Conservation (phyloP, 2,113 vertebrate species). For the Sinocyclocheilus anshuiensis region DNA sequence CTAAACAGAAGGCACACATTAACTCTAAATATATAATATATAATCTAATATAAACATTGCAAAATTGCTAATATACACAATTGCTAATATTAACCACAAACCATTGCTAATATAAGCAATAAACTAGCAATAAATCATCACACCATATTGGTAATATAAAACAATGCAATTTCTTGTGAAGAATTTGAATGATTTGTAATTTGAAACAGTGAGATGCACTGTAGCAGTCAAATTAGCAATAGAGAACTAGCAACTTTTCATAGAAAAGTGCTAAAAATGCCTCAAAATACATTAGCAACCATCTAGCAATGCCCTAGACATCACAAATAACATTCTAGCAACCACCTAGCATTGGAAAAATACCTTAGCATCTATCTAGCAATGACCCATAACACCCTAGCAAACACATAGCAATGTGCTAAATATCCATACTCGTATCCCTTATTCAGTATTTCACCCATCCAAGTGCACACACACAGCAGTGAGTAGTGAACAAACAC, state of each 20-base stretch:
- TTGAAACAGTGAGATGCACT: not conserved
- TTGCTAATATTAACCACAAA: not conserved
- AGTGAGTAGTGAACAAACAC: too few relatives aligned
- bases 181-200: not conserved
- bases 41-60: not conserved
- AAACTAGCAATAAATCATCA: not conserved
- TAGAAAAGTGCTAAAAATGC: not conserved
- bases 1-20: not conserved
- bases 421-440: too few relatives aligned
- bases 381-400: too few relatives aligned
- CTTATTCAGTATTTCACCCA: too few relatives aligned
- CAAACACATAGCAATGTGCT: too few relatives aligned
- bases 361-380: too few relatives aligned
- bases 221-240: not conserved
- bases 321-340: not conserved
- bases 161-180: not conserved
- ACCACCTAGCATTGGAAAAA: too few relatives aligned
- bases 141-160: not conserved
- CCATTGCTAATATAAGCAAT: not conserved
- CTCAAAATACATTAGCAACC: not conserved
- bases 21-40: too few relatives aligned
- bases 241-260: not conserved
- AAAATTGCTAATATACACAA: not conserved
- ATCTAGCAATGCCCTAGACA: too few relatives aligned
- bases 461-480: too few relatives aligned